Conservation (phyloP, 2,888 invertebrate genomes). For the Eupithecia insigniata region DNA sequence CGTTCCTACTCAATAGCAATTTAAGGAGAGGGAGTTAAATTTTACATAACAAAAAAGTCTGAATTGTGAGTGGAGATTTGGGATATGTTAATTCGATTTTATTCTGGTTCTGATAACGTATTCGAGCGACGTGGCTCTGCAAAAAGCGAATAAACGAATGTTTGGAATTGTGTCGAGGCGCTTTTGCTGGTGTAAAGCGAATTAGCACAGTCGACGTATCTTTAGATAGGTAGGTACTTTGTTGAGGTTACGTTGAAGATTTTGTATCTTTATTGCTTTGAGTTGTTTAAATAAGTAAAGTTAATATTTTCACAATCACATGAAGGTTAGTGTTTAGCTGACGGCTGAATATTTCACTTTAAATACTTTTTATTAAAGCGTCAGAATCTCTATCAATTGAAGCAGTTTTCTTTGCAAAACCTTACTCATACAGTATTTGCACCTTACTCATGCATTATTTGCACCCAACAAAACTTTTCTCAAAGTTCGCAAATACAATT, state of each 20-base stretch:
- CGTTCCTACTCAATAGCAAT: constrained; percentile 62
- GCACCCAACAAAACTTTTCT: background rate
- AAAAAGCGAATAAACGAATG: constrained; percentile 74
- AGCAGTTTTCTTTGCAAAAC: background rate
- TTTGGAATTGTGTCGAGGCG: constrained; percentile 71
- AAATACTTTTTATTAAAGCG: background rate
- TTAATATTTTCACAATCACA: background rate
- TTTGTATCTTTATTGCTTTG: background rate
- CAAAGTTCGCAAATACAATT: constrained; percentile 22
- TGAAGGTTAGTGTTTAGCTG: background rate
- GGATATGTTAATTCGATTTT: constrained; percentile 75
- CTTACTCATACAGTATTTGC: too few species aligned
- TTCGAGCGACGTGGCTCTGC: constrained; percentile 65
- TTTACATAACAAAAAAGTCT: constrained; percentile 71
- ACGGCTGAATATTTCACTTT: background rate
- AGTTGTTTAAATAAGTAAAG: background rate
- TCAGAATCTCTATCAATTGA: background rate
- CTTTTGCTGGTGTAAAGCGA: constrained; percentile 69
- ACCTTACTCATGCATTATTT: background rate
- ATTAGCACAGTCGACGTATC: constrained; percentile 56
- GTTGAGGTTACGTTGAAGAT: background rate
- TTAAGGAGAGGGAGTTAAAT: constrained; percentile 69
- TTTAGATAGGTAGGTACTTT: background rate
- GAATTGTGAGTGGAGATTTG: constrained; percentile 64
- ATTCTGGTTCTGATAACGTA: constrained; percentile 68